These are phyloP conservation scores for Drosophila kurseongensis DNA, from an alignment of 1,140 invertebrate species.

Conservation along the genomic window DNA sequence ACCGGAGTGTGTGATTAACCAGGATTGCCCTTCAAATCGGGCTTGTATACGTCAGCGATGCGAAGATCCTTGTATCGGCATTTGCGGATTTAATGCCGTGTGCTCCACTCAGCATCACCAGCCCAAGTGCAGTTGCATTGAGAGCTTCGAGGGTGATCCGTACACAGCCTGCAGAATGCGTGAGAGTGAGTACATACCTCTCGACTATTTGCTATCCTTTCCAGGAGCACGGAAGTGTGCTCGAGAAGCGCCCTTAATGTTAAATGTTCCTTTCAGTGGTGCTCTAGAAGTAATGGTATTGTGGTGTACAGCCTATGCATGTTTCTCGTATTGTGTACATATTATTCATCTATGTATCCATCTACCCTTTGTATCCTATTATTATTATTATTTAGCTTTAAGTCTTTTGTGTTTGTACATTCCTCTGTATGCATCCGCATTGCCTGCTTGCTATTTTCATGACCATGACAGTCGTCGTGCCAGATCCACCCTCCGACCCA, in stretches of 20 bases:
- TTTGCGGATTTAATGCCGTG: conserved; percentile 92
- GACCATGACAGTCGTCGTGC: conserved; percentile 73
- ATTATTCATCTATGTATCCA: conserved; percentile 30
- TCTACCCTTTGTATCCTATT: conserved; percentile 18
- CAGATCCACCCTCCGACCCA: conserved; percentile 85
- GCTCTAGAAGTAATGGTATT: conserved; percentile 58
- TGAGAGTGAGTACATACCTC: conserved; percentile 86
- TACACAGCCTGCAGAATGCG: conserved; percentile 90
- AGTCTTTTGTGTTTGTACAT: conserved; percentile 40
- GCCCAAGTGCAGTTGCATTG: conserved; percentile 91
- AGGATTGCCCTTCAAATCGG: conserved; percentile 91
- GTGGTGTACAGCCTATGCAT: conserved; percentile 71
- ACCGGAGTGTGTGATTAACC: conserved; percentile 91
- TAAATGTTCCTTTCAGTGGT: conserved; percentile 82
- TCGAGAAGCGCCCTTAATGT: conserved; percentile 51
- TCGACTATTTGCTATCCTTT: conserved; percentile 45
- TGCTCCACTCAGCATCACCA: conserved; percentile 91
- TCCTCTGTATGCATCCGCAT: conserved; percentile 49
- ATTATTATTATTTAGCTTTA: conserved; percentile 43
- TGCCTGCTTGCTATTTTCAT: conserved; percentile 68
- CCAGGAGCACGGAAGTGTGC: conserved; percentile 25
- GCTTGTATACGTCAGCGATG: conserved; percentile 92
- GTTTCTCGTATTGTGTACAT: conserved; percentile 70
- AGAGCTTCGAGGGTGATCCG: conserved; percentile 92
- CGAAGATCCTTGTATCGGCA: conserved; percentile 92